Evolutionary conservation across 2,797 vertebrate species (phyloP), one percentile per base, ranked within the genome.

Genomic region (Decapterus maruadsi): DNA sequence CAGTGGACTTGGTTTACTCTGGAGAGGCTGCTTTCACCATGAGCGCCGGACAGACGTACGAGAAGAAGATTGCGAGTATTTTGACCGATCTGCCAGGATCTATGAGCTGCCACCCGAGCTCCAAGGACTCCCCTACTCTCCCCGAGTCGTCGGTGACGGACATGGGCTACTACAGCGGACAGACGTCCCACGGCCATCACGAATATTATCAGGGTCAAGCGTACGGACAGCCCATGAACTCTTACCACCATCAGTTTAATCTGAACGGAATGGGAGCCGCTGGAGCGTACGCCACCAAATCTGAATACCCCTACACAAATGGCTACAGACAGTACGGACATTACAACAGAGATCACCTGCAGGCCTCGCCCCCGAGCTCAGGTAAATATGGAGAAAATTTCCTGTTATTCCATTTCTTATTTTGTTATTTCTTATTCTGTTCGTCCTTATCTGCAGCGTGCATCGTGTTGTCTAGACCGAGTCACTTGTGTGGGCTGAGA

Each of bases 111-210:
- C 97, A 99, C 87, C 96, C 97, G 26, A 96, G 93, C 83, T 97
- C 97, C 89, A 99, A 99, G 94, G 98, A 99, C 92, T 99, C 98
- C 4, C 98, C 98, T 17, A 99, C 98, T 4, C 94, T 99, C 16
- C 98, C 98, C 0, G 98, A 99, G 92, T 99, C 98, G 4, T 97
- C 98, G 0, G 96, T 98, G 89, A 99, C 98, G 48, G 98, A 99
- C 76, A 94, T 99, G 96, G 97, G 97, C 90, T 99, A 98, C 94
- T 99, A 98, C 94, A 98, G 96, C 82, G 93, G 95, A 29, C 96
- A 96, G 54, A 85, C 94, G 76, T 77, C 89, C 42, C 94, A 94
- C 70, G 85, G 94, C 76, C 97, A 98, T 56, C 97, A 98, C 59
- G 98, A 99, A 68, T 99, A 96, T 72, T 99, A 97, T 77, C 94